Evolutionary conservation across 2,113 vertebrate genomes (phyloP).

Genomic region (Gallinago undulata): DNA sequence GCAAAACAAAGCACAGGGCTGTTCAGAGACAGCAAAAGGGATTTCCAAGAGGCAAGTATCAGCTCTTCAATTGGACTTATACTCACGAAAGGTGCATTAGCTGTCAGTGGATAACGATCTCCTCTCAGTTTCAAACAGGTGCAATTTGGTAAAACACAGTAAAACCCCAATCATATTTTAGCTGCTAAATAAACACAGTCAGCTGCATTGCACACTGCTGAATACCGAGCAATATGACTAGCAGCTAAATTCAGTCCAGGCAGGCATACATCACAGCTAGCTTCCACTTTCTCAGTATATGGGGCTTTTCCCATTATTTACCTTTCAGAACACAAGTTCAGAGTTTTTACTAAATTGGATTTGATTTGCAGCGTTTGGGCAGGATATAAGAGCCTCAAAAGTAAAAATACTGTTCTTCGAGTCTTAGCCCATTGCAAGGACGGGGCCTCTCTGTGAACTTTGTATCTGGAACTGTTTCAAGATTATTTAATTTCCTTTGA

Average conservation of each 20-base stretch:
- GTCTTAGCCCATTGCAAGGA: not conserved
- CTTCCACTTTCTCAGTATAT: not conserved
- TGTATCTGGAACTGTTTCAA: conserved; percentile 29
- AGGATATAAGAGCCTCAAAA: not conserved
- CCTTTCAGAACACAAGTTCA: not conserved
- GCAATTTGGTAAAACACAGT: rapidly evolving
- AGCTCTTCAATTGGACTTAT: not conserved
- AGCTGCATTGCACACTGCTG: not conserved
- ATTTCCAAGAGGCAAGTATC: not conserved
- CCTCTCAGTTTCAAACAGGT: rapidly evolving
- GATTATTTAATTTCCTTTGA: conserved; percentile 41
- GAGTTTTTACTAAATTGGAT: not conserved
- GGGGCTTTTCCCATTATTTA: not conserved
- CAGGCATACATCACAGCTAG: not conserved
- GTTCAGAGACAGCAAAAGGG: not conserved
- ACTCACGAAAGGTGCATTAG: not conserved
- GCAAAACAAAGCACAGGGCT: not conserved
- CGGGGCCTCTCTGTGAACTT: not conserved
- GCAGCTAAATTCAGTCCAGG: not conserved
- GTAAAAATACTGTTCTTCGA: not conserved
- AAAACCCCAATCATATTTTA: not conserved
- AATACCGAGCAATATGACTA: rapidly evolving
- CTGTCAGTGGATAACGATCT: not conserved
- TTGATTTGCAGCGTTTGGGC: not conserved
- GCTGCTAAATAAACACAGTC: not conserved